Percentiles rank a stretch among this genome's conserved stretches.
Conservation (phyloP, 2,113 vertebrate species). For the Pavo muticus region DNA sequence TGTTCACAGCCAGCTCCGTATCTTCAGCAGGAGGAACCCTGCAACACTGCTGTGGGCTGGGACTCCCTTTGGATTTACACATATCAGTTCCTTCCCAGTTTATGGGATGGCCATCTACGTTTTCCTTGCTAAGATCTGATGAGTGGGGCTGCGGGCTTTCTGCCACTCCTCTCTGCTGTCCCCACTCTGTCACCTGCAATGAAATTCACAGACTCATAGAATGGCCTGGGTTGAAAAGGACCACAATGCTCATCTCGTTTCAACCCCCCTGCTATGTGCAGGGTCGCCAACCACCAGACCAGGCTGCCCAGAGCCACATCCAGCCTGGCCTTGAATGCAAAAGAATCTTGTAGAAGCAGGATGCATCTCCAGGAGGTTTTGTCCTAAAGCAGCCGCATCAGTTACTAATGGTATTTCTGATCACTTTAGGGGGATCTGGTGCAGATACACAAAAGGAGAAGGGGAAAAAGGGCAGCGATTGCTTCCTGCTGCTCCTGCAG, state of each 20-base stretch:
- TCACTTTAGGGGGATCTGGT: neutral
- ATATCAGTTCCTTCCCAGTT: neutral
- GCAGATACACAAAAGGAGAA: neutral
- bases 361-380: too few species aligned
- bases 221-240: too few species aligned
- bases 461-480: neutral
- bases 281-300: too few species aligned
- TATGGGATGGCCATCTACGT: neutral
- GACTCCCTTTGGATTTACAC: neutral
- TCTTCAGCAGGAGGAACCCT: neutral
- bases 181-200: rapidly evolving
- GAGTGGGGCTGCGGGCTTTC: neutral
- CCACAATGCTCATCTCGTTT: too few species aligned
- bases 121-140: neutral
- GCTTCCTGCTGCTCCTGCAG: neutral
- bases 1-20: rapidly evolving
- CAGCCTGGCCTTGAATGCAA: too few species aligned
- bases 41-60: rapidly evolving
- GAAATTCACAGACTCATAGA: neutral
- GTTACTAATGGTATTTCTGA: too few species aligned
- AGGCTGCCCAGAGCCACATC: too few species aligned
- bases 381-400: too few species aligned
- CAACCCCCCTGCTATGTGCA: too few species aligned
- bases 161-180: neutral
- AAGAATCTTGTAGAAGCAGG: too few species aligned